These are phyloP conservation scores for Heliocidaris erythrogramma DNA, from an alignment of 35 echinoderm and acorn worm species.

Conservation along the genomic window DNA sequence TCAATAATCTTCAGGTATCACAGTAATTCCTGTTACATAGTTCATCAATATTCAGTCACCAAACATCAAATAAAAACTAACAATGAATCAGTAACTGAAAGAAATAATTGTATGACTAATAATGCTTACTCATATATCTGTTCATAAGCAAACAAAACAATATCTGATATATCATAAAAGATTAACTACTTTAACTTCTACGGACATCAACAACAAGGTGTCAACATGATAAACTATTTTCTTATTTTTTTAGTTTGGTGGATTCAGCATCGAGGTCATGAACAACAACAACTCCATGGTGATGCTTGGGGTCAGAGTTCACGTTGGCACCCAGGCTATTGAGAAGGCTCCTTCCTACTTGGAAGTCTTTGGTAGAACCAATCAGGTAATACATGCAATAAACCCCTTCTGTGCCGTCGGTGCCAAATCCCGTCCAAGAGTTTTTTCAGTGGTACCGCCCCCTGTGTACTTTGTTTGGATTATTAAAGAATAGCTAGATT, in stretches of 20 bases:
- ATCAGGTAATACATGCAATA: conserved; percentile 63
- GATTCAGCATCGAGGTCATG: conserved; percentile 85
- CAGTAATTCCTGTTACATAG: too few relatives aligned
- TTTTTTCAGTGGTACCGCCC: not conserved
- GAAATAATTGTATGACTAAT: too few relatives aligned
- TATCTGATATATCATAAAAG: too few relatives aligned
- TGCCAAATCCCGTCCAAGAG: not conserved
- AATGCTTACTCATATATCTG: too few relatives aligned
- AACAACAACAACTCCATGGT: conserved; percentile 99
- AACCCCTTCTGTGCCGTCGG: not conserved
- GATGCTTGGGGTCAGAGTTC: conserved; percentile 94
- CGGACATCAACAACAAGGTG: too few relatives aligned
- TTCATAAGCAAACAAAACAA: too few relatives aligned
- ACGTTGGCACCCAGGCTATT: conserved; percentile 93
- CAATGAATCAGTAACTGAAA: too few relatives aligned
- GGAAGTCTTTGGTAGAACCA: conserved; percentile 86
- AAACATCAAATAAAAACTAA: too few relatives aligned
- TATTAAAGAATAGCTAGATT: too few relatives aligned
- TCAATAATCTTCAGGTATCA: too few relatives aligned
- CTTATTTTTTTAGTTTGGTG: conserved; percentile 71
- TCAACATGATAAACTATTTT: not conserved
- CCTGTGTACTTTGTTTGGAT: not conserved
- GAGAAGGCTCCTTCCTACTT: conserved; percentile 93
- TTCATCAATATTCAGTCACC: too few relatives aligned
- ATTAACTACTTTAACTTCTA: too few relatives aligned